Conservation (phyloP, 2,113 vertebrate genomes). For the Ardeotis arabs region DNA sequence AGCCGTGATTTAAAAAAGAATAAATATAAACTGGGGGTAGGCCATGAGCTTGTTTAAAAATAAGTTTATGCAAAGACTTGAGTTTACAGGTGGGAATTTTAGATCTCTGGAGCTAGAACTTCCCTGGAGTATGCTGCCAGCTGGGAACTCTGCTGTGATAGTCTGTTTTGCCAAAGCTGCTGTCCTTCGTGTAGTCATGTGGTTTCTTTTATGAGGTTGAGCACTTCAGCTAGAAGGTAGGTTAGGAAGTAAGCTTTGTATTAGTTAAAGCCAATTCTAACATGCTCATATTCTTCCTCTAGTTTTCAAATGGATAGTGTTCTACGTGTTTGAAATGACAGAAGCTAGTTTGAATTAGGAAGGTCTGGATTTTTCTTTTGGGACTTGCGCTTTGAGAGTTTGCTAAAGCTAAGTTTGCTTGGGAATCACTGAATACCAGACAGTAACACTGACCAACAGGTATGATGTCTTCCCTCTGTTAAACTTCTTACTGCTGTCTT, state of each 20-base stretch:
- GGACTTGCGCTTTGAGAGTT: not conserved
- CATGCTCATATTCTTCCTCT: not conserved
- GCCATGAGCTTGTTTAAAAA: not conserved
- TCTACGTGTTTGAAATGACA: not conserved
- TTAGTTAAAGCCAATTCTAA: not conserved
- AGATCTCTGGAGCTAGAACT: not conserved
- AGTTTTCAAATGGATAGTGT: not conserved
- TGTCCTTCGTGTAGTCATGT: not conserved
- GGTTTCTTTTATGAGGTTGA: not conserved
- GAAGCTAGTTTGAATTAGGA: not conserved
- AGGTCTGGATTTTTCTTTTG: not conserved
- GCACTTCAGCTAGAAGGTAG: not conserved
- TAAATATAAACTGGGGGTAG: rapidly evolving
- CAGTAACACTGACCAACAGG: not conserved
- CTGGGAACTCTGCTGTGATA: not conserved
- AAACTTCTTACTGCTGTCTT: not conserved
- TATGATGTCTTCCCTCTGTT: not conserved
- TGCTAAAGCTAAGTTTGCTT: not conserved
- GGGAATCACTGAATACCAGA: not conserved
- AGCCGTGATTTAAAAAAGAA: not conserved
- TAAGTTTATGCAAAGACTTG: not conserved
- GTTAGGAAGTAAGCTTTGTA: not conserved
- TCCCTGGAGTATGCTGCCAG: not conserved
- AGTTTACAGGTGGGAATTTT: not conserved
- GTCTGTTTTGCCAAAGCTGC: not conserved